phyloP scores from a whole-genome alignment of 2,113 vertebrate genomes.

The Cyanoderma ruficeps region DNA sequence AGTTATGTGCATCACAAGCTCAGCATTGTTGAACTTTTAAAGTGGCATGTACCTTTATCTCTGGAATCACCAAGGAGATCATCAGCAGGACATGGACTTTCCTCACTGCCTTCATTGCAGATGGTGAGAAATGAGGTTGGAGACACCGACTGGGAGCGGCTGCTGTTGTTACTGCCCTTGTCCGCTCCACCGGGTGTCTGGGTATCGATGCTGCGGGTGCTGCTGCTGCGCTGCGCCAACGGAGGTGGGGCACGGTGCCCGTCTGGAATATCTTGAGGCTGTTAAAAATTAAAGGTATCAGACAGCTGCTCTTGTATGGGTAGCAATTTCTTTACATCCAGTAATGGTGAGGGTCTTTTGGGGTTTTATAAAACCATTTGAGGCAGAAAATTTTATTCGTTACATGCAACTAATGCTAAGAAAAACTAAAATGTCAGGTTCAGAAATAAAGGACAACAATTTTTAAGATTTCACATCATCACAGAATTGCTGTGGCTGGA shows the following conservation, averaged over 20 bases:
- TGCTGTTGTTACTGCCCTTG: conserved; percentile 89
- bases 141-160: conserved; percentile 92
- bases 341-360: not conserved
- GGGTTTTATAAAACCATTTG: not conserved
- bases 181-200: conserved; percentile 93
- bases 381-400: not conserved
- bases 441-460: not conserved
- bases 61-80: conserved; percentile 81
- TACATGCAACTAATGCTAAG: not conserved
- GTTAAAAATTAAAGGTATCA: not conserved
- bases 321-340: not conserved
- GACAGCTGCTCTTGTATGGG: not conserved
- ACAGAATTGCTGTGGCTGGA: not conserved
- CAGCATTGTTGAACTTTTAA: fast-evolving
- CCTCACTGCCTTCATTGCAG: conserved; percentile 85
- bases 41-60: conserved; percentile 85
- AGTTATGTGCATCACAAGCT: fast-evolving
- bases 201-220: conserved; percentile 95
- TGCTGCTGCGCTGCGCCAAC: conserved; percentile 88
- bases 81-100: conserved; percentile 86
- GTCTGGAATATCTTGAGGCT: conserved; percentile 96
- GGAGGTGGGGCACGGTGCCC: conserved; percentile 95
- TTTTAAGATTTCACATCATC: not conserved
- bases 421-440: not conserved
- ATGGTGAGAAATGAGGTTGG: conserved; percentile 93